Conservation (phyloP, 2,797 vertebrate genomes). For the Cyclopterus lumpus region DNA sequence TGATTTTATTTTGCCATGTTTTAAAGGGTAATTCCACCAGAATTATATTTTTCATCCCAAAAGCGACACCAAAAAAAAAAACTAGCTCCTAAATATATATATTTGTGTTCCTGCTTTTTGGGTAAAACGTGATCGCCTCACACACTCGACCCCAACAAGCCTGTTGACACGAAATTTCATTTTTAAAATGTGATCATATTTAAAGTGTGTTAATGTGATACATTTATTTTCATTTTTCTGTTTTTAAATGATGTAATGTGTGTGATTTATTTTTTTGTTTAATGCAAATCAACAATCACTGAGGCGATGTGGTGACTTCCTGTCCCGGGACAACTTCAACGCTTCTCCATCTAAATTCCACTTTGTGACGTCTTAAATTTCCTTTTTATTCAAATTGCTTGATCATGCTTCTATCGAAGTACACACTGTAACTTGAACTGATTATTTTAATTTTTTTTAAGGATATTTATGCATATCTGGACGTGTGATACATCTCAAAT, state of each 20-base stretch:
- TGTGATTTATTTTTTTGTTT: slow-evolving; percentile 30
- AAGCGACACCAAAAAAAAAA: background rate
- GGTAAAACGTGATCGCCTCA: background rate
- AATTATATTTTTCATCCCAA: slow-evolving; percentile 12
- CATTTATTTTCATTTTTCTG: slow-evolving; percentile 24
- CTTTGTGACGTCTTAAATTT: slow-evolving; percentile 20
- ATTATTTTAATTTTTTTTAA: too few species aligned
- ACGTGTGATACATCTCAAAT: slow-evolving; percentile 46
- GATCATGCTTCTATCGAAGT: slow-evolving; percentile 32
- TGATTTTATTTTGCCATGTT: slow-evolving; percentile 12
- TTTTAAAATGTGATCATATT: slow-evolving; percentile 56
- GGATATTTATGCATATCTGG: slow-evolving; percentile 19
- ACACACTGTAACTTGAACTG: slow-evolving; percentile 20
- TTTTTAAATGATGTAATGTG: slow-evolving; percentile 38
- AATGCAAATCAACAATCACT: slow-evolving; percentile 63
- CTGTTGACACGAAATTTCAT: slow-evolving; percentile 33
- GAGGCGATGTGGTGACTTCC: slow-evolving; percentile 44
- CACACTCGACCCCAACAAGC: background rate
- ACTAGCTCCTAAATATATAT: too few species aligned
- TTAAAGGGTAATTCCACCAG: slow-evolving; percentile 37
- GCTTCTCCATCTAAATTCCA: slow-evolving; percentile 1
- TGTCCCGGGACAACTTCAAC: slow-evolving; percentile 25
- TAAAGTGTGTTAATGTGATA: slow-evolving; percentile 58
- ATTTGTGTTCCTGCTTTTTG: background rate
- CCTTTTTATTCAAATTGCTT: slow-evolving; percentile 19